These are phyloP conservation scores for Danio tinwini DNA, from an alignment of 2,797 vertebrate species.

Conservation along the genomic window DNA sequence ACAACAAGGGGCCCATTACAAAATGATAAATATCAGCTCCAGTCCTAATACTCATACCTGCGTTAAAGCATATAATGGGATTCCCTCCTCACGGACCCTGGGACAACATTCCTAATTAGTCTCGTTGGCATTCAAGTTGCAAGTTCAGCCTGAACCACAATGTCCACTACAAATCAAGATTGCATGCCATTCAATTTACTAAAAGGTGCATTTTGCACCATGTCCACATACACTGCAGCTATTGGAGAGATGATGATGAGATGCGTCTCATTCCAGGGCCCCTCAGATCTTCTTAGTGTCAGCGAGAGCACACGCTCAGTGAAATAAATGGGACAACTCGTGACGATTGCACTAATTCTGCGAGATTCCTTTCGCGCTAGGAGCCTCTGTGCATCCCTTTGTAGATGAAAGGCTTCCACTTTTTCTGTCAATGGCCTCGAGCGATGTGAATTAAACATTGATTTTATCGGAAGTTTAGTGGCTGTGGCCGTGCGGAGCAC, in stretches of 20 bases:
- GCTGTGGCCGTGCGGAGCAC: conserved; percentile 58
- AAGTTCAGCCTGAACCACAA: not conserved
- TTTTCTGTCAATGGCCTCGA: conserved; percentile 82
- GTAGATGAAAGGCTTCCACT: conserved; percentile 83
- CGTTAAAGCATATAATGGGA: not conserved
- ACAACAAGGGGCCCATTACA: not conserved
- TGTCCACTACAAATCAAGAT: not conserved
- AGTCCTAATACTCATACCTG: not conserved
- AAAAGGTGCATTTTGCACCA: conserved; percentile 7
- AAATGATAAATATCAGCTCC: not conserved
- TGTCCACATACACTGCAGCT: conserved; percentile 12
- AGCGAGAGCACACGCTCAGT: conserved; percentile 58
- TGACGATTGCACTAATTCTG: conserved; percentile 75
- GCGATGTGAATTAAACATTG: conserved; percentile 85
- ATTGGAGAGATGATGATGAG: conserved; percentile 31
- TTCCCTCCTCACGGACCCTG: not conserved
- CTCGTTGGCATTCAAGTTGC: not conserved
- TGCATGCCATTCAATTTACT: not conserved
- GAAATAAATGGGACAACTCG: conserved; percentile 73
- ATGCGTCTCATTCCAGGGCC: conserved; percentile 37
- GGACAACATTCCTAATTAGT: conserved; percentile 5
- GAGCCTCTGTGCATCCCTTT: conserved; percentile 70
- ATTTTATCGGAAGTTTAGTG: conserved; percentile 81
- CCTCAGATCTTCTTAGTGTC: conserved; percentile 60
- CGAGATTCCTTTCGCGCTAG: conserved; percentile 56